Evolutionary conservation across 2,888 invertebrate genomes (phyloP).

Genomic region (Ptychoptera albimana): DNA sequence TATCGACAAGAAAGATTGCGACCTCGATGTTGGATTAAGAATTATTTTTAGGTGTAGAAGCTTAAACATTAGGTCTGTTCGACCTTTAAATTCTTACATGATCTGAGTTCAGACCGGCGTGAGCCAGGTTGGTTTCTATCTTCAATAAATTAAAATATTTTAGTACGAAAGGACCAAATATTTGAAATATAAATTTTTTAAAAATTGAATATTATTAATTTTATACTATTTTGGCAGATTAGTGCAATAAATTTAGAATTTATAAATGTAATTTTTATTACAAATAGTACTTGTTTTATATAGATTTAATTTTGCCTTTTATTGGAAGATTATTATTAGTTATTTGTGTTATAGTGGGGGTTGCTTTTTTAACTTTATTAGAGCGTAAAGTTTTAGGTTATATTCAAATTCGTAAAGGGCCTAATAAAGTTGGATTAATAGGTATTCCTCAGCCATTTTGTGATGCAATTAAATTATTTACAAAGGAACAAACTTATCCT

Average conservation of each 20-base stretch:
- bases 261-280: slow-evolving; percentile 40
- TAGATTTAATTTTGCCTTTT: slow-evolving; percentile 31
- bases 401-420: slow-evolving; percentile 58
- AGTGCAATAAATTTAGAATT: slow-evolving; percentile 57
- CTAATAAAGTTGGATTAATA: slow-evolving; percentile 48
- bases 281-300: slow-evolving; percentile 37
- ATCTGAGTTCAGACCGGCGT: slow-evolving; percentile 80
- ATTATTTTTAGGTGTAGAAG: slow-evolving; percentile 45
- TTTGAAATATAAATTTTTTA: slow-evolving; percentile 36
- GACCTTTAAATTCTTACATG: slow-evolving; percentile 72
- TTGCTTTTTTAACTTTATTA: slow-evolving; percentile 55
- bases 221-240: slow-evolving; percentile 45
- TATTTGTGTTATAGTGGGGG: slow-evolving; percentile 43
- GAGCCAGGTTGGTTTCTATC: slow-evolving; percentile 78
- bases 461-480: slow-evolving; percentile 58
- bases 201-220: slow-evolving; percentile 20
- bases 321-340: slow-evolving; percentile 36
- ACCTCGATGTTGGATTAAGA: slow-evolving; percentile 84
- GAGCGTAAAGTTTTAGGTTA: slow-evolving; percentile 56
- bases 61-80: slow-evolving; percentile 61
- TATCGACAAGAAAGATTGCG: slow-evolving; percentile 59
- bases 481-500: slow-evolving; percentile 43
- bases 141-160: slow-evolving; percentile 40
- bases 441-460: slow-evolving; percentile 54
- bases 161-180: slow-evolving; percentile 68